Evolutionary conservation across 2,797 vertebrate species (phyloP).

Genomic region (Thamnophis elegans): DNA sequence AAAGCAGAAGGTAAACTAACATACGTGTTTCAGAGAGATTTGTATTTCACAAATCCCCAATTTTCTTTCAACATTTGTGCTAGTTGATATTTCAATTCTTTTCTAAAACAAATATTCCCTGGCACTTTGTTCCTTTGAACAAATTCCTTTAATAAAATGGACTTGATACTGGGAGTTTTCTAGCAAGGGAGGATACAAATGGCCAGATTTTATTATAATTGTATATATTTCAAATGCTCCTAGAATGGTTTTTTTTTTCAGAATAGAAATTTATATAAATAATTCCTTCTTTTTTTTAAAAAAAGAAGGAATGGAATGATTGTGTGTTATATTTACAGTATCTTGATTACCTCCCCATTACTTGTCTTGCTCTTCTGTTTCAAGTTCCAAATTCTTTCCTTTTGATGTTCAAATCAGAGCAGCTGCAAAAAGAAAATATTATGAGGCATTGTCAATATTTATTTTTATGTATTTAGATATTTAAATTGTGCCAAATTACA

Average conservation of each 20-base stretch:
- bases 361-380: background rate
- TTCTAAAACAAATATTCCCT: background rate
- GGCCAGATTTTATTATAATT: too few relatives aligned
- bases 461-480: background rate
- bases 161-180: background rate
- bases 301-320: background rate
- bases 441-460: background rate
- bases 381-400: background rate
- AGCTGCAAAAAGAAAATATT: background rate
- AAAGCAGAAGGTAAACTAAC: background rate
- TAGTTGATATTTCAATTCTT: background rate
- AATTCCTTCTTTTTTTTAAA: rapidly evolving
- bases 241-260: background rate
- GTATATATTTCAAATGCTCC: background rate
- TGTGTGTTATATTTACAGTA: background rate
- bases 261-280: background rate
- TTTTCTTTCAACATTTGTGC: background rate
- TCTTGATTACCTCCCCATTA: background rate
- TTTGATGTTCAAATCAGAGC: background rate
- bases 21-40: background rate
- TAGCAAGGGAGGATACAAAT: background rate
- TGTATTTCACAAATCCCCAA: background rate
- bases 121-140: background rate
- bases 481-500: background rate
- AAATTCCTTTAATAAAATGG: background rate